Percentiles rank a stretch among this genome's conserved stretches.
Evolutionary conservation across 2,113 vertebrate species (phyloP).

Genomic region (Equus przewalskii): DNA sequence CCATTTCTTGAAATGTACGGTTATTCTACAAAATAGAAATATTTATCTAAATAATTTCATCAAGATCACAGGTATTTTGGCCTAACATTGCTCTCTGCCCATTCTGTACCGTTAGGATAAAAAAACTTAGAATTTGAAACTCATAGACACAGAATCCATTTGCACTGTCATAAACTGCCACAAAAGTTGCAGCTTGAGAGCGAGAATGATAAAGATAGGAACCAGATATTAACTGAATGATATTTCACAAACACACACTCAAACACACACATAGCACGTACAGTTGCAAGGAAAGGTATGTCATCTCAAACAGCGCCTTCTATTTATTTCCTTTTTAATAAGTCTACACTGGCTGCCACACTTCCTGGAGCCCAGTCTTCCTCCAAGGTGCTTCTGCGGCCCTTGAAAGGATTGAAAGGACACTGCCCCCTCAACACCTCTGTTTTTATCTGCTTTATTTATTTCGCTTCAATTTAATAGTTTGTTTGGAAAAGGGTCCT

Average conservation of each 20-base stretch:
- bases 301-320: not conserved
- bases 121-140: not conserved
- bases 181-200: not conserved
- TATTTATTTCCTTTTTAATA: not conserved
- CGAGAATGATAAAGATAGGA: not conserved
- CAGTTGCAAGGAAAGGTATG: not conserved
- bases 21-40: not conserved
- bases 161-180: not conserved
- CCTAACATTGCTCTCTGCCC: not conserved
- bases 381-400: not conserved
- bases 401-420: not conserved
- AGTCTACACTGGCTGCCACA: not conserved
- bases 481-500: slow-evolving; percentile 23
- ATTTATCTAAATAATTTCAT: slow-evolving; percentile 34
- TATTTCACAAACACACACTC: not conserved
- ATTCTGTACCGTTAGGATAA: not conserved
- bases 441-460: not conserved
- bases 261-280: not conserved
- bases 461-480: slow-evolving; percentile 23
- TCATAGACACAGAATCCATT: not conserved
- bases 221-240: not conserved
- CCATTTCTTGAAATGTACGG: not conserved
- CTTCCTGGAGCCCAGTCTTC: not conserved
- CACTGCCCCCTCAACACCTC: not conserved
- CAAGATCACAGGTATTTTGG: not conserved